Base-by-base conservation (phyloP, 2,113 vertebrate species). In the Leucosticte australis region DNA sequence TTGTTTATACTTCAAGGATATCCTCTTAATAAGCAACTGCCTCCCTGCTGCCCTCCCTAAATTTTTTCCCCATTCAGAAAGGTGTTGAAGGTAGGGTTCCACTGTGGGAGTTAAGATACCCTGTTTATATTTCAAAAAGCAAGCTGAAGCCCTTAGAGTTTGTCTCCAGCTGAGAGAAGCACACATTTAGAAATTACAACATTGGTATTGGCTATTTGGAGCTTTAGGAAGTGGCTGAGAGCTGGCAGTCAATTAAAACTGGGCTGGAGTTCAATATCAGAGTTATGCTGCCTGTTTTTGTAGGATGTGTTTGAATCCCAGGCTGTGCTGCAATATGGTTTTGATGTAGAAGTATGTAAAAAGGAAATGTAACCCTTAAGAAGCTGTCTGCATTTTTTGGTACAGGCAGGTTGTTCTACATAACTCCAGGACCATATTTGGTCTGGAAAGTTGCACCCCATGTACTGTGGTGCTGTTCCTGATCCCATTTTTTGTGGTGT, bases 271-370 rank as follows among this genome's bases (percentile, higher is more conserved):
- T 98, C 97, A 97, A 94, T 96, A 98, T 97, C 94, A 93, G 96
- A 96, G 92, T 95, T 98, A 92, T 97, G 91, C 96, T 96, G 94
- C 94, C 92, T 98, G 95, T 96, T 98, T 98, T 98, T 97, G 90
- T 96, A 97, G 96, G 95, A 97, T 95, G 76, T 95, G 46, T 91
- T 95, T 97, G 93, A 97, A 96, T 96, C 93, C 69, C 1, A 3
- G 93, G 77, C 88, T 94, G 23, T 73, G 64, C 94, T 96, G 95
- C 93, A 98, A 97, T 98, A 94, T 98, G 96, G 94, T 97, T 98
- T 98, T 98, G 97, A 98, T 98, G 98, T 97, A 96, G 96, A 96
- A 95, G 94, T 97, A 97, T 97, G 97, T 96, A 87, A 97, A 97
- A 97, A 97, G 96, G 97, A 98, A 98, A 96, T 96, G 89, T 96